Evolutionary conservation across 37 sponge, comb jelly and placozoan genomes (phyloP), one percentile per base, ranked within the genome.

Genomic region (Agelas oroides): DNA sequence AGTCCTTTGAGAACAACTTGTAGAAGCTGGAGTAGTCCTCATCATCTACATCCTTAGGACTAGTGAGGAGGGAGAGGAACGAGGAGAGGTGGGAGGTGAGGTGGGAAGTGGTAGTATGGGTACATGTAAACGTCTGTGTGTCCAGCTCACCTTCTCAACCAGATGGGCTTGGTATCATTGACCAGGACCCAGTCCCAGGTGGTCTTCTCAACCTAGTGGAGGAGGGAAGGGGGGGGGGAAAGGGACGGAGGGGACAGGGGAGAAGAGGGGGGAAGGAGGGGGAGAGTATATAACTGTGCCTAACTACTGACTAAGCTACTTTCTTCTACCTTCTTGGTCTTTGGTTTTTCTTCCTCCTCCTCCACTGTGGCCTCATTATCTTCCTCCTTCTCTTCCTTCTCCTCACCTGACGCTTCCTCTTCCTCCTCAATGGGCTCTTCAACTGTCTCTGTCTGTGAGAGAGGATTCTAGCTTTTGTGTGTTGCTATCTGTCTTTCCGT

Each of bases 121-220:
- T 53, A 5, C 18, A 5, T 17, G 18, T 24, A 2, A 58, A 8
- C 2, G 34, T 19, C n/a, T n/a, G n/a, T 14, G 23, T 32, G 30
- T 52, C 46, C 24, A 18, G 46, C 73, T 58, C 57, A 93, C 92
- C 63, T 87, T 30, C 99, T 87, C 65, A 91, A 70, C 99, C 99
- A 99, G 77, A 99, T 92, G 13, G 99, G 99, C 55, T 98, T 98
- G 68, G 84, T 91, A 59, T 96, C 94, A 79, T 98, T 98, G 77
- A 96, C 84, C 21, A 91, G 78, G 1, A 95, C 99, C 99, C 99
- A 98, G 88, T 98, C 99, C 97, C 97, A 98, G 0, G 93, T 88
- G 28, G 99, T 98, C 81, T 98, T 98, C 78, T 97, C 98, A 28
- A 97, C 96, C 88, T 90, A 37, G 63, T 35, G 36, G 65, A 23